A percentile compares a stretch with the other conserved stretches of the same genome.
These are phyloP conservation scores for Hippasteria phrygiana DNA, from an alignment of 53 echinoderm and acorn worm species.

Conservation along the genomic window DNA sequence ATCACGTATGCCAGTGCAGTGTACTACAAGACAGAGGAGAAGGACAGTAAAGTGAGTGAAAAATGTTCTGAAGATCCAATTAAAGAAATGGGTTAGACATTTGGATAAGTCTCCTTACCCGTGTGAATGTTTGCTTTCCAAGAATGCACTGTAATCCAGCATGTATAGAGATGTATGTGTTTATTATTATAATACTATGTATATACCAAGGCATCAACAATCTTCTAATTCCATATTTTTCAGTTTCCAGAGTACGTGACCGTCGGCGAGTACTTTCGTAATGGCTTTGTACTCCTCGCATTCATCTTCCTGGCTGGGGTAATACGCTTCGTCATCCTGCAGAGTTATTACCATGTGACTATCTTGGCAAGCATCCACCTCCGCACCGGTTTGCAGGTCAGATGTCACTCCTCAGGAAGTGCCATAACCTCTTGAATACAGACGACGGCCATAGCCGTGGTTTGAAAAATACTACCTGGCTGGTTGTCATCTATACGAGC, in stretches of 20 bases:
- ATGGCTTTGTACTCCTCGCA: constrained; percentile 78
- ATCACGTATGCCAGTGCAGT: constrained; percentile 56
- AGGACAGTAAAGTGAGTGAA: background rate
- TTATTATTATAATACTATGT: too few species aligned
- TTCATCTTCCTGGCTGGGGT: constrained; percentile 64
- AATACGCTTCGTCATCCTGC: constrained; percentile 67
- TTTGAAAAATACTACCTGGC: background rate
- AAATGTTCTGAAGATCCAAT: too few species aligned
- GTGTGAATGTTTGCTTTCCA: too few species aligned
- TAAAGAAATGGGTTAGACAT: too few species aligned
- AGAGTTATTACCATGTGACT: constrained; percentile 72
- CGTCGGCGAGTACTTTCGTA: constrained; percentile 74
- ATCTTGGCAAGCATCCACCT: constrained; percentile 76
- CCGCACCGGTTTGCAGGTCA: constrained; percentile 85
- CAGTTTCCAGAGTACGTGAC: constrained; percentile 67
- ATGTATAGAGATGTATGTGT: too few species aligned
- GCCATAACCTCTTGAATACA: background rate
- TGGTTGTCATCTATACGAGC: too few species aligned
- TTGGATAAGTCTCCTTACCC: too few species aligned
- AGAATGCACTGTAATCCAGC: too few species aligned
- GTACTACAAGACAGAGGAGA: constrained; percentile 39
- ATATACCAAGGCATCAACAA: too few species aligned
- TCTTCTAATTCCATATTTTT: background rate
- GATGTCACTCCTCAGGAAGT: background rate
- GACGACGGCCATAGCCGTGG: background rate